Base-by-base conservation (phyloP, 2,113 vertebrate genomes). In the Rattus rattus region DNA sequence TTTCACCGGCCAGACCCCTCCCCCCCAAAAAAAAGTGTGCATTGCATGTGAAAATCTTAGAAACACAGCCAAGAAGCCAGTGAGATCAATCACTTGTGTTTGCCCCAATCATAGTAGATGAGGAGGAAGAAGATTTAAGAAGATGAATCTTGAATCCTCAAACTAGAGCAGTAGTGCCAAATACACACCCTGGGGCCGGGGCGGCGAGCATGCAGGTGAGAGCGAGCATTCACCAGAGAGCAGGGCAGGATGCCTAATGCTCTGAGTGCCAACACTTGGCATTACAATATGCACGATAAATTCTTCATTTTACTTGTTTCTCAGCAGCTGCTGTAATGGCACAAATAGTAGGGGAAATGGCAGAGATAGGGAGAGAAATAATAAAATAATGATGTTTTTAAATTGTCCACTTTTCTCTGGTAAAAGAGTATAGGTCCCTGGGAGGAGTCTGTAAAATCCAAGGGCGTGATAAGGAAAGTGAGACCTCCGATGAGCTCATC, bases 81-180 rank as follows among this genome's bases (percentile, higher is more conserved):
- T 17, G 67, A 92, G 84, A 85, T 93, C 65, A 39, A 88, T 75
- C 94, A 95, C 22, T 52, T 84, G 43, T 89, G 80, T 52, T 59
- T 76, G 56, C 88, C 75, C 59, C 70, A 94, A 95, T 4, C 2
- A 75, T 0, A 84, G 86, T 39, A 65, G 63, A 88, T 81, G 83
- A 92, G 33, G 84, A 93, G 67, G 54, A 76, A 49, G 73, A 93
- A 73, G 3, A 81, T 0, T 61, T 39, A 76, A 49, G 77, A 93
- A 73, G 3, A 81, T 0, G 26, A n/a, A 90, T 69, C 22, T 49
- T 0, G 36, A n/a, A 85, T 73, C 17, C 43, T 95, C 73, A 65
- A 91, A 86, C 85, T 54, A 90, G 36, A 92, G 81, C 26, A 83
- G 49, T 87, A 61, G 24, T 54, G 59, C 26, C 59, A 72, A 77